Conservation (phyloP, 2,797 vertebrate species). For the Bradypodion ventrale region DNA sequence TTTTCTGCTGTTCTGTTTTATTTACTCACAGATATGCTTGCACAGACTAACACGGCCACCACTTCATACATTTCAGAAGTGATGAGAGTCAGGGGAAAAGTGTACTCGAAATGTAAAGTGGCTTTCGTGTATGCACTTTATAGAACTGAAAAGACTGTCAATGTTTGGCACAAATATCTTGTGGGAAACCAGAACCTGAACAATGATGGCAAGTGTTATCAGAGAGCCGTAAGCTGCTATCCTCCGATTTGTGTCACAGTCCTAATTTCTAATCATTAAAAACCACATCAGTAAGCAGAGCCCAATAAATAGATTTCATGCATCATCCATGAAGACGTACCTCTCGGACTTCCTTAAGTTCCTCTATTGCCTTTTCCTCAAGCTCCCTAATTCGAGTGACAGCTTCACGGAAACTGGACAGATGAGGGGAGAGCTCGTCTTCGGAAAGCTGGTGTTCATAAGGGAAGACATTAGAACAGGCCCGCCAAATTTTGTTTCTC, state of each 20-base stretch:
- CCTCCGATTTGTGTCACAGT: background rate
- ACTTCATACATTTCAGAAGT: no score
- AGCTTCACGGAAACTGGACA: slow-evolving; percentile 81
- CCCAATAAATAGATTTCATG: background rate
- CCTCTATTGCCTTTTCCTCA: slow-evolving; percentile 83
- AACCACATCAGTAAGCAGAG: background rate
- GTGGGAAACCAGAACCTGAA: background rate
- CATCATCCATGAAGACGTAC: slow-evolving; percentile 55
- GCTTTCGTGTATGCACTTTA: background rate
- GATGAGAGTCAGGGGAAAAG: slow-evolving; percentile 5
- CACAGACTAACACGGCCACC: no score
- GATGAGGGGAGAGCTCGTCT: slow-evolving; percentile 71
- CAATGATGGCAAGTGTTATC: background rate
- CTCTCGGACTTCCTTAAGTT: slow-evolving; percentile 81
- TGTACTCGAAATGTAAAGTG: background rate
- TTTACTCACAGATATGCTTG: no score
- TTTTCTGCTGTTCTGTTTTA: no score
- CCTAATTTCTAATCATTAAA: background rate
- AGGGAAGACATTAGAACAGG: slow-evolving; percentile 9
- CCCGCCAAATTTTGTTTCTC: background rate
- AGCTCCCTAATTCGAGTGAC: slow-evolving; percentile 82
- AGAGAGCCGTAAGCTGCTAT: background rate
- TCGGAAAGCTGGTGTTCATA: slow-evolving; percentile 64
- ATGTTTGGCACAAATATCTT: background rate
- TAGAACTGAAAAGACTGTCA: background rate